Percentiles rank a stretch among this genome's conserved stretches.
Conservation (phyloP, 2,888 invertebrate species). For the Nysson spinosus region DNA sequence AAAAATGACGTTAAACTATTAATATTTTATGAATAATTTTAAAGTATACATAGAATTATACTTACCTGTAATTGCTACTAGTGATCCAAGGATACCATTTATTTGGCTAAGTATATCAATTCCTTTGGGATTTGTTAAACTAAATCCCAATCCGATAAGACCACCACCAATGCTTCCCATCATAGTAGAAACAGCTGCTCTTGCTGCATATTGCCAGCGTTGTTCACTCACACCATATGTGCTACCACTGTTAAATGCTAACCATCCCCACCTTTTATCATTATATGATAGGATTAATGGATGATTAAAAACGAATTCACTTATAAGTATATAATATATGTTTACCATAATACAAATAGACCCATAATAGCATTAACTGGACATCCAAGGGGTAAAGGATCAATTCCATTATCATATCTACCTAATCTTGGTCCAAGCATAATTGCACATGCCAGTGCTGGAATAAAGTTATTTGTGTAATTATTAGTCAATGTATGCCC, state of each 20-base stretch:
- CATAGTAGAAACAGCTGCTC: slow-evolving; percentile 94
- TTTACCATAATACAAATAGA: slow-evolving; percentile 90
- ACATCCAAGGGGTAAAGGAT: slow-evolving; percentile 88
- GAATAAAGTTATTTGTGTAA: slow-evolving; percentile 66
- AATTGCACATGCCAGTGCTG: slow-evolving; percentile 91
- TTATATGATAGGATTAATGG: slow-evolving; percentile 13
- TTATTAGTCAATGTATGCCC: no score
- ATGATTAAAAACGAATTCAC: no score
- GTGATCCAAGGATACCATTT: slow-evolving; percentile 91
- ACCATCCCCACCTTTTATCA: slow-evolving; percentile 89
- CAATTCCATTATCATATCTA: slow-evolving; percentile 87
- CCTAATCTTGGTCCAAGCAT: slow-evolving; percentile 94
- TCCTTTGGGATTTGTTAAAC: slow-evolving; percentile 82
- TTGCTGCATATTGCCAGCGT: slow-evolving; percentile 94
- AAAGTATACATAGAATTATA: background rate
- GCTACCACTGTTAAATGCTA: slow-evolving; percentile 96
- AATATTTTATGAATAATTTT: background rate
- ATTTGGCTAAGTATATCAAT: slow-evolving; percentile 92
- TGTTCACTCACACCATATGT: slow-evolving; percentile 89
- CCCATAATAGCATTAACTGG: slow-evolving; percentile 96
- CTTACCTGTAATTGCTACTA: slow-evolving; percentile 90
- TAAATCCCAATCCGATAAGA: slow-evolving; percentile 81
- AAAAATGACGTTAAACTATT: slow-evolving; percentile 6
- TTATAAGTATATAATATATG: slow-evolving; percentile 1
- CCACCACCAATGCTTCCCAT: slow-evolving; percentile 95